Evolutionary conservation across 2,113 vertebrate species (phyloP).

Genomic region (Neoarius graeffei): DNA sequence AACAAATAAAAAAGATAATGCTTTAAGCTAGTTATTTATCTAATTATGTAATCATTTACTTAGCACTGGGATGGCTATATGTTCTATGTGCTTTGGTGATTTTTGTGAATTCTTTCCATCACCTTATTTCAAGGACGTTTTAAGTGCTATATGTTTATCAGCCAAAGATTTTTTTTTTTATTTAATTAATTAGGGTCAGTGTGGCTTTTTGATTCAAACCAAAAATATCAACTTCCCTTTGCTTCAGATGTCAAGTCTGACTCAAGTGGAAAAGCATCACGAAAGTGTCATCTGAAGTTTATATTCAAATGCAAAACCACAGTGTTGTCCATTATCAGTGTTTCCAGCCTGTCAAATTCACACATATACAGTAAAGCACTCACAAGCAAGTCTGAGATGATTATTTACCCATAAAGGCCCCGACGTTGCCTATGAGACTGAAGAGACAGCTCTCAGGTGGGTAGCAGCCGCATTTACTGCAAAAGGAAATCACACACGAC

Average conservation of each 20-base stretch:
- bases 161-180: background rate
- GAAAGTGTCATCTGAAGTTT: background rate
- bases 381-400: background rate
- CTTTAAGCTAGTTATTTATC: background rate
- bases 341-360: background rate
- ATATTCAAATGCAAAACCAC: background rate
- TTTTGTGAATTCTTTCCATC: background rate
- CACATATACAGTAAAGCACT: background rate
- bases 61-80: no score
- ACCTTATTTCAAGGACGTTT: background rate
- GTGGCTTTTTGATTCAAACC: background rate
- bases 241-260: background rate
- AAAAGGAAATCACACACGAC: constrained; percentile 21
- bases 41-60: background rate
- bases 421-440: constrained; percentile 89
- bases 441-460: constrained; percentile 93
- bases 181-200: background rate
- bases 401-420: constrained; percentile 88
- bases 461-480: constrained; percentile 88
- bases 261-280: background rate
- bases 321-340: background rate
- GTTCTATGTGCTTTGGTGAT: background rate
- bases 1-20: background rate
- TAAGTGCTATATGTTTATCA: background rate
- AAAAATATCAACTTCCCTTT: background rate